Conservation (phyloP, 2,113 vertebrate genomes). For the Crypturellus undulatus region DNA sequence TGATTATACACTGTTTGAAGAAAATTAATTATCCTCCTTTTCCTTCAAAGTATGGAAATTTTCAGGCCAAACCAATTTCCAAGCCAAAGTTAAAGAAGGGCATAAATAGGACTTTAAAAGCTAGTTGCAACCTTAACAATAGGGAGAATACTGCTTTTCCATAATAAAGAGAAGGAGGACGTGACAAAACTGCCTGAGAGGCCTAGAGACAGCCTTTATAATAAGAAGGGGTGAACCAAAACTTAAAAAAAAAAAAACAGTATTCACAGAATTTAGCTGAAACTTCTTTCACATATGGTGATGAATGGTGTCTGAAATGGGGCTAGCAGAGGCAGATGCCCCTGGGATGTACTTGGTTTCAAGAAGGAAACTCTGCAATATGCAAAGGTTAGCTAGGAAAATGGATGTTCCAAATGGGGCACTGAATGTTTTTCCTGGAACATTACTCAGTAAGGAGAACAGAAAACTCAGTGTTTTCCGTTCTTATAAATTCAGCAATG, state of each 20-base stretch:
- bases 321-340: not conserved
- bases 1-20: conserved; percentile 66
- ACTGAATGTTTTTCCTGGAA: not conserved
- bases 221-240: not conserved
- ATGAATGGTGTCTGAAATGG: not conserved
- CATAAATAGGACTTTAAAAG: conserved; percentile 50
- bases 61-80: conserved; percentile 51
- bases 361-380: not conserved
- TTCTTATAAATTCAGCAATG: conserved; percentile 9
- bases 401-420: not conserved
- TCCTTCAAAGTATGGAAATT: conserved; percentile 69
- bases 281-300: not conserved
- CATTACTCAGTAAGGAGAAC: not conserved
- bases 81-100: conserved; percentile 58
- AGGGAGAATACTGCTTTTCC: not conserved
- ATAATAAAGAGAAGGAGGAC: conserved; percentile 42
- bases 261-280: not conserved
- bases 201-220: not conserved
- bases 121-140: conserved; percentile 26
- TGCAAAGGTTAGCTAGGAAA: not conserved
- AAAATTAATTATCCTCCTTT: conserved; percentile 67
- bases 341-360: rapidly evolving
- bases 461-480: not conserved
- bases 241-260: not conserved
- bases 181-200: conserved; percentile 39